Evolutionary conservation across 2,888 invertebrate genomes (phyloP).

Genomic region (Prenolepis imparis): DNA sequence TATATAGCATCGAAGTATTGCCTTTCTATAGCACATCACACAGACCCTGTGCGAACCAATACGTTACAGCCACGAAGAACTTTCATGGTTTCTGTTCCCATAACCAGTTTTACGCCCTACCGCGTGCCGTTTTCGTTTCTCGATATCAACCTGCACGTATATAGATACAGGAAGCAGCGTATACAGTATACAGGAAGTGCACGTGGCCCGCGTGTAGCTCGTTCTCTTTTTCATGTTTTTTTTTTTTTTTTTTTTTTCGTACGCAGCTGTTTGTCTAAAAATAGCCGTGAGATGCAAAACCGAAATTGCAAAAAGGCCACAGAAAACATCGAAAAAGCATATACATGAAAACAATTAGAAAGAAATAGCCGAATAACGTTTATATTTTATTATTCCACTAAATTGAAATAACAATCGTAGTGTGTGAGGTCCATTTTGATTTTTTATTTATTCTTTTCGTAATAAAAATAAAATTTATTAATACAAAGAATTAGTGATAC

Average conservation of each 20-base stretch:
- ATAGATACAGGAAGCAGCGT: slow-evolving; percentile 60
- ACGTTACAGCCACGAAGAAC: slow-evolving; percentile 63
- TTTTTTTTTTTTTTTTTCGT: neutral
- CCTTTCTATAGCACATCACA: neutral
- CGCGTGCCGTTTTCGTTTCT: slow-evolving; percentile 55
- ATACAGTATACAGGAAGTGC: slow-evolving; percentile 60
- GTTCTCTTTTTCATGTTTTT: neutral
- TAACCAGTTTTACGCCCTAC: slow-evolving; percentile 56
- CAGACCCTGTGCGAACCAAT: neutral
- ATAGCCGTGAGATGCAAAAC: slow-evolving; percentile 36
- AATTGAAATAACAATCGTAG: neutral
- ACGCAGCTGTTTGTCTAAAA: slow-evolving; percentile 33
- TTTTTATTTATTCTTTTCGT: neutral
- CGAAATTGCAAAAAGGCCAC: slow-evolving; percentile 2
- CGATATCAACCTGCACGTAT: slow-evolving; percentile 40
- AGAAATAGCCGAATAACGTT: too few species aligned
- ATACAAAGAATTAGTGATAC: neutral
- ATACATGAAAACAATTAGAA: slow-evolving; percentile 8
- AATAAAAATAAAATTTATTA: neutral
- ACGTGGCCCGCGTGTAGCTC: slow-evolving; percentile 52
- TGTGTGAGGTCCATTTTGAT: neutral
- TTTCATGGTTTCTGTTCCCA: slow-evolving; percentile 79
- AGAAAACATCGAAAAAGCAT: neutral
- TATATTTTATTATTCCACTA: neutral
- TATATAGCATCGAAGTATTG: slow-evolving; percentile 41